Conservation (phyloP, 2,113 vertebrate species). For the Leucopternis melanops region DNA sequence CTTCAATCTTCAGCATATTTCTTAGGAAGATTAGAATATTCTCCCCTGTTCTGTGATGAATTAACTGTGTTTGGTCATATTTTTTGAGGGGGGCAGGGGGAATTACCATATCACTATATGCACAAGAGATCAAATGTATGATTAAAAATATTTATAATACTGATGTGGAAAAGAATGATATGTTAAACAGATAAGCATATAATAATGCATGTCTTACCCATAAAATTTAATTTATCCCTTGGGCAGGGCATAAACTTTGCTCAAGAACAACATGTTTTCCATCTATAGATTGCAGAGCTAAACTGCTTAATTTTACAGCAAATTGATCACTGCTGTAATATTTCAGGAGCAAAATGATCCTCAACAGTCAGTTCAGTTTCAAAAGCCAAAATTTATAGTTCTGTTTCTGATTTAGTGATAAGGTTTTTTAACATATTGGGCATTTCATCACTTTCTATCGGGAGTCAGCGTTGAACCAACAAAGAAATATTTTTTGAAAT, state of each 20-base stretch:
- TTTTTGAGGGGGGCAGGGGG: slow-evolving; percentile 49
- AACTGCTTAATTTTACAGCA: slow-evolving; percentile 77
- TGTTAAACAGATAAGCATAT: slow-evolving; percentile 76
- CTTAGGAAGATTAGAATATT: slow-evolving; percentile 49
- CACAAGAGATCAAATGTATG: slow-evolving; percentile 69
- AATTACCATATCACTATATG: slow-evolving; percentile 63
- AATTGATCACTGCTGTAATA: slow-evolving; percentile 80
- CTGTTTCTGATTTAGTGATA: slow-evolving; percentile 76
- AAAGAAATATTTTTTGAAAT: slow-evolving; percentile 69
- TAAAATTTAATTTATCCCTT: slow-evolving; percentile 80
- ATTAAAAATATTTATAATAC: slow-evolving; percentile 78
- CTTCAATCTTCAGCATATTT: slow-evolving; percentile 37
- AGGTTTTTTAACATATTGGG: slow-evolving; percentile 75
- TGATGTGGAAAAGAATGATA: slow-evolving; percentile 73
- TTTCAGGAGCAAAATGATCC: slow-evolving; percentile 79
- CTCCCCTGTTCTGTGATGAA: slow-evolving; percentile 63
- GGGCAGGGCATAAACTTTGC: slow-evolving; percentile 74
- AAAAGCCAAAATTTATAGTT: slow-evolving; percentile 76
- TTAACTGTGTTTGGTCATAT: slow-evolving; percentile 45
- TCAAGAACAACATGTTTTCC: slow-evolving; percentile 72
- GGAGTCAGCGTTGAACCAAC: slow-evolving; percentile 70
- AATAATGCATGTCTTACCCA: slow-evolving; percentile 77
- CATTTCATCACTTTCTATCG: slow-evolving; percentile 74
- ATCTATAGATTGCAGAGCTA: slow-evolving; percentile 76
- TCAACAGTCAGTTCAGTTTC: slow-evolving; percentile 76